These are phyloP conservation scores for Bothrops jararaca DNA, from an alignment of 2,113 vertebrate species.

Conservation along the genomic window DNA sequence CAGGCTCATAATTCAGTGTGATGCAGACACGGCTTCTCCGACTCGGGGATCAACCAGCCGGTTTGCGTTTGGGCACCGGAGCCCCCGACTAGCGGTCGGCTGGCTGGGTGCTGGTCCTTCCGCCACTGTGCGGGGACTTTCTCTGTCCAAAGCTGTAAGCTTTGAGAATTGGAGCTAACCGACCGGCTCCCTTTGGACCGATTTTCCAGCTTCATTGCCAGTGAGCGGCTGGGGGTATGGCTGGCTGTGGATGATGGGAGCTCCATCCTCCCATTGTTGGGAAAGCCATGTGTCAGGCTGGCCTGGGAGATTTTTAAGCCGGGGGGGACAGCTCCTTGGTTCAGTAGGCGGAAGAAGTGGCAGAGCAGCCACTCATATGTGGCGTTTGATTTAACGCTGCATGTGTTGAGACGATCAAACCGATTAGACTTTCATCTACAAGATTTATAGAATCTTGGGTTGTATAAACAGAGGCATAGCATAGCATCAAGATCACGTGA, in stretches of 20 bases:
- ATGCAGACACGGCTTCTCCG: not conserved
- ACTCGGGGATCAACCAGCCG: not conserved
- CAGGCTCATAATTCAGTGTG: not conserved
- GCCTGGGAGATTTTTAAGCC: not conserved
- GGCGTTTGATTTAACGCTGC: not conserved
- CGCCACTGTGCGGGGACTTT: not conserved
- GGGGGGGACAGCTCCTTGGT: rapidly evolving
- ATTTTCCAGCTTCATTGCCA: not conserved
- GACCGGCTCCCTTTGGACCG: not conserved
- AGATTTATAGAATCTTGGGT: no score
- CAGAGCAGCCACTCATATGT: no score
- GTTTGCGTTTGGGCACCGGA: not conserved
- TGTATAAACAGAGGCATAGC: no score
- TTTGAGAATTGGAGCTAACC: not conserved
- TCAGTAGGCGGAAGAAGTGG: not conserved
- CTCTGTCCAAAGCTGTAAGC: not conserved
- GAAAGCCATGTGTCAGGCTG: not conserved
- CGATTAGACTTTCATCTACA: no score
- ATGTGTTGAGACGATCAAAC: not conserved
- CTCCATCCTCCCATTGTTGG: not conserved
- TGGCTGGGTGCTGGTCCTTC: not conserved
- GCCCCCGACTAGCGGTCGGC: not conserved
- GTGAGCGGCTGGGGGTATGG: not conserved
- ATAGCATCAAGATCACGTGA: no score
- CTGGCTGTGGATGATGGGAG: not conserved